Conservation (phyloP, 2,888 invertebrate species). For the Andricus curvator region DNA sequence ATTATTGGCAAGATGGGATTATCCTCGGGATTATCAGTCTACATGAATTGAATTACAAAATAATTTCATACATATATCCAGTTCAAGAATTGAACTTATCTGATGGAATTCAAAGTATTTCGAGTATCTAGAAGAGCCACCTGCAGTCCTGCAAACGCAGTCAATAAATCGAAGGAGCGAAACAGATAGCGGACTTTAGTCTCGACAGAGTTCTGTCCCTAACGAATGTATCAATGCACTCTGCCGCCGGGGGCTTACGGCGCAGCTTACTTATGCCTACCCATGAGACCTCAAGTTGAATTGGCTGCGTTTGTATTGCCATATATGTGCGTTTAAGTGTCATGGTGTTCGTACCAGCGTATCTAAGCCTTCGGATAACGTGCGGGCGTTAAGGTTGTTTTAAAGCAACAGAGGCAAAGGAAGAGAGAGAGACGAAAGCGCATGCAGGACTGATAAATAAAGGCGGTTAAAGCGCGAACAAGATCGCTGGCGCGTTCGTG, state of each 20-base stretch:
- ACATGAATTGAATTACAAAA: neutral
- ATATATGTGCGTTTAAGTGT: neutral
- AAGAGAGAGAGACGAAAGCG: neutral
- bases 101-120: neutral
- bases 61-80: neutral
- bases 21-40: neutral
- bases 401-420: neutral
- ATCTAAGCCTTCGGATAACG: neutral
- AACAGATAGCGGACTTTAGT: neutral
- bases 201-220: neutral
- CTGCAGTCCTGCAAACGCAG: neutral
- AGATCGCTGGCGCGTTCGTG: neutral
- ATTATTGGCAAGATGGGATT: neutral
- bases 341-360: neutral
- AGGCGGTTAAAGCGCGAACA: constrained; percentile 13
- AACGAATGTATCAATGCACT: constrained; percentile 2
- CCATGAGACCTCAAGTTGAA: neutral
- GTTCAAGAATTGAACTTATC: neutral
- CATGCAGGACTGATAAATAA: constrained; percentile 19
- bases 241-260: neutral
- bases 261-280: neutral
- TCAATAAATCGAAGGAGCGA: neutral
- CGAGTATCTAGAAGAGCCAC: neutral
- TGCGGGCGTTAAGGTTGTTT: constrained; percentile 24
- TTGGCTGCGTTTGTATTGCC: neutral